Conservation (phyloP, 2,888 invertebrate species). For the Octonoba sinensis region DNA sequence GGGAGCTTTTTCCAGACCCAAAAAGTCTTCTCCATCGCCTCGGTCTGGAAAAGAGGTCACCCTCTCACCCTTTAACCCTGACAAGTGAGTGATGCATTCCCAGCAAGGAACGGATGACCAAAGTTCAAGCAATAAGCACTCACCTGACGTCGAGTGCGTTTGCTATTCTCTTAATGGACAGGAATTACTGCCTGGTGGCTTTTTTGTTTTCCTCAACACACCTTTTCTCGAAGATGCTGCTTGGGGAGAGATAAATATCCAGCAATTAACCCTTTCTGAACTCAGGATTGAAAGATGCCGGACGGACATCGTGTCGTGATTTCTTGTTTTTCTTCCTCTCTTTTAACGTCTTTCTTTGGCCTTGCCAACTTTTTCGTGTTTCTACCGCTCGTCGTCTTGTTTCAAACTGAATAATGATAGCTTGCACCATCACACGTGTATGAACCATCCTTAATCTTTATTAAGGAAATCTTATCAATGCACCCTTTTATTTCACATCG, state of each 20-base stretch:
- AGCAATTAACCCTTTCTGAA: constrained; percentile 29
- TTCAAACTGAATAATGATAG: neutral
- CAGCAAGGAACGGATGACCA: constrained; percentile 19
- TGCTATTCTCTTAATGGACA: constrained; percentile 16
- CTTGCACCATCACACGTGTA: neutral
- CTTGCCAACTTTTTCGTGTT: neutral
- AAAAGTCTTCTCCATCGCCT: too few species aligned
- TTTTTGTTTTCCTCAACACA: constrained; percentile 25
- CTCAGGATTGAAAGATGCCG: constrained; percentile 7
- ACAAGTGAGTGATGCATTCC: constrained; percentile 35
- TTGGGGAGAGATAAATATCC: neutral
- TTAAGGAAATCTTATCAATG: too few species aligned
- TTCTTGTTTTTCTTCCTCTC: neutral
- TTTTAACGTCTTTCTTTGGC: neutral
- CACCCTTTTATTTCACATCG: too few species aligned
- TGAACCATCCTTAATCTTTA: too few species aligned
- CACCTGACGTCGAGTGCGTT: neutral
- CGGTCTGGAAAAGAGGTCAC: constrained; percentile 2
- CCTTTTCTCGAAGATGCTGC: constrained; percentile 3
- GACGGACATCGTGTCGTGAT: neutral
- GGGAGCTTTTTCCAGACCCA: too few species aligned
- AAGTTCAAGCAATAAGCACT: constrained; percentile 20
- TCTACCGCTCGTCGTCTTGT: neutral
- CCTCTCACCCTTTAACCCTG: neutral
- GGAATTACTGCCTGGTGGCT: constrained; percentile 19